Percentiles rank a stretch among this genome's conserved stretches.
Evolutionary conservation across 2,113 vertebrate genomes (phyloP).

Genomic region (Pimephales promelas): DNA sequence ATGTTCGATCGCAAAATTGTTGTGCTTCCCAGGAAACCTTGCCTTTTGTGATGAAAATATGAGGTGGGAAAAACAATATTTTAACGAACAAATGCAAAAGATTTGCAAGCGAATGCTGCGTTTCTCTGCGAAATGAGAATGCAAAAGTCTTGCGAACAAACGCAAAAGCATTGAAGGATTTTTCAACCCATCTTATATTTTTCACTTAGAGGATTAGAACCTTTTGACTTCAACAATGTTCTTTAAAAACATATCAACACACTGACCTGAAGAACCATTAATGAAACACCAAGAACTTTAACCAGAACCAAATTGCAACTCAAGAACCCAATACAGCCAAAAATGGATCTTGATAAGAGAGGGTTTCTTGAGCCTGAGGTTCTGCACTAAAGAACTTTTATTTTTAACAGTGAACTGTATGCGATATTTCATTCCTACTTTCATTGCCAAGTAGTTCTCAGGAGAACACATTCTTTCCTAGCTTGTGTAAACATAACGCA

Average conservation of each 20-base stretch:
- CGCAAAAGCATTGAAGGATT: background rate
- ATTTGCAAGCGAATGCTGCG: background rate
- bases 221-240: background rate
- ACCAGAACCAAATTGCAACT: too few species aligned
- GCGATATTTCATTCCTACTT: background rate
- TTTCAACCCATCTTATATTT: background rate
- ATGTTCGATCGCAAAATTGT: background rate
- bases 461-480: constrained; percentile 1
- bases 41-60: background rate
- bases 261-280: too few species aligned
- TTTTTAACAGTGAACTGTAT: constrained; percentile 4
- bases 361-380: background rate
- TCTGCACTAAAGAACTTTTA: background rate
- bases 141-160: background rate
- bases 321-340: background rate
- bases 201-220: background rate
- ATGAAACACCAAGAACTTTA: too few species aligned
- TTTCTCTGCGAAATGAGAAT: background rate
- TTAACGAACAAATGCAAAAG: background rate
- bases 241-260: background rate
- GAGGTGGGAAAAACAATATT: background rate
- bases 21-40: background rate
- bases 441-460: background rate
- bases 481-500: constrained; percentile 1
- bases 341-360: background rate